Percentiles rank a stretch among this genome's conserved stretches.
These are phyloP conservation scores for Telenomus remus DNA, from an alignment of 1,140 invertebrate genomes.

Conservation along the genomic window DNA sequence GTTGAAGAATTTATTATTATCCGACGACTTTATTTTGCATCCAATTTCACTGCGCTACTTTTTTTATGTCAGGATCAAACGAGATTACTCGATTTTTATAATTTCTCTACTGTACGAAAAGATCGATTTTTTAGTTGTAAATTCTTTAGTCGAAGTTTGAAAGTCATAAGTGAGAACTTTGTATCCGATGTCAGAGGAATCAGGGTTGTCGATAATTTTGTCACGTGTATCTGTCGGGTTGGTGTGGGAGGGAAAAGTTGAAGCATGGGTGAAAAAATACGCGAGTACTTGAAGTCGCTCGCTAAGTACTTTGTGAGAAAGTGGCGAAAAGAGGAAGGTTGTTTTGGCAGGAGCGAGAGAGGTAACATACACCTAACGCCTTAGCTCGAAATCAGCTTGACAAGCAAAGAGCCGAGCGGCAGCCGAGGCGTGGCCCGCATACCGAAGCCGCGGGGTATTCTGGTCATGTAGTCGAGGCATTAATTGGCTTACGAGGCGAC, in stretches of 20 bases:
- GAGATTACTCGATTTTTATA: not conserved
- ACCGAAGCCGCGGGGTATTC: slow-evolving; percentile 74
- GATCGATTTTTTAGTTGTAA: too few species aligned
- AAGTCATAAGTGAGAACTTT: slow-evolving; percentile 25
- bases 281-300: slow-evolving; percentile 37
- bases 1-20: slow-evolving; percentile 34
- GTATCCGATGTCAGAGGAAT: slow-evolving; percentile 22
- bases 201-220: slow-evolving; percentile 61
- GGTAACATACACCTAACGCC: slow-evolving; percentile 52
- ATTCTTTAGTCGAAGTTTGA: too few species aligned
- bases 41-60: not conserved
- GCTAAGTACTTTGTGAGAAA: slow-evolving; percentile 53
- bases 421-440: slow-evolving; percentile 73
- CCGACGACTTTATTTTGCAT: slow-evolving; percentile 1
- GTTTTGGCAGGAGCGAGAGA: slow-evolving; percentile 47
- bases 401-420: slow-evolving; percentile 66
- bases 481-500: slow-evolving; percentile 77
- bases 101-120: too few species aligned
- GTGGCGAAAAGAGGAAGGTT: slow-evolving; percentile 47
- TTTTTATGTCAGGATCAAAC: not conserved
- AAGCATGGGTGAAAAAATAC: slow-evolving; percentile 9
- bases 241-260: slow-evolving; percentile 41
- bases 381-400: slow-evolving; percentile 68
- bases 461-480: slow-evolving; percentile 74
- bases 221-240: slow-evolving; percentile 68